Evolutionary conservation across 2,113 vertebrate genomes (phyloP).

Genomic region (Stictonetta naevosa): DNA sequence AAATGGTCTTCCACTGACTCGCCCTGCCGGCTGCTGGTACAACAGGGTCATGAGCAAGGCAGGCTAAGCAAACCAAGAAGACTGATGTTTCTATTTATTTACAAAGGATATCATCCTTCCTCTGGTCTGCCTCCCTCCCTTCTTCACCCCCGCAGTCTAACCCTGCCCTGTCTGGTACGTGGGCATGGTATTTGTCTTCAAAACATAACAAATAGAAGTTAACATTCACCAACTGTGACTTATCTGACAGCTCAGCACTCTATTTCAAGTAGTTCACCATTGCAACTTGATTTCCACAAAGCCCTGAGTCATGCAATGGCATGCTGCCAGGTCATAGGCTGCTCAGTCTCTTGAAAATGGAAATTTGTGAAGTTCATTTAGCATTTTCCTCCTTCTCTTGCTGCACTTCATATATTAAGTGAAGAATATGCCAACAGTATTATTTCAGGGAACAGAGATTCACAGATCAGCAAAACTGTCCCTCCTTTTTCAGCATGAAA

Average conservation of each 20-base stretch:
- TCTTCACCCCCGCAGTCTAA: conserved; percentile 64
- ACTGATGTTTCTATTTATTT: conserved; percentile 63
- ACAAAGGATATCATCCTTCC: conserved; percentile 66
- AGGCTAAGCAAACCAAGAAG: conserved; percentile 28
- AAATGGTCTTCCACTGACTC: background rate
- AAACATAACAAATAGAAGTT: conserved; percentile 48
- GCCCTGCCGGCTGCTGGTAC: background rate
- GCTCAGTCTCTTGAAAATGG: conserved; percentile 6
- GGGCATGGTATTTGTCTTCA: conserved; percentile 51
- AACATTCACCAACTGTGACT: conserved; percentile 42
- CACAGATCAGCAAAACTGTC: background rate
- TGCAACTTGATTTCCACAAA: conserved; percentile 31
- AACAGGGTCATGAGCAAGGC: conserved; percentile 28
- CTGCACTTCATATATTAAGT: background rate
- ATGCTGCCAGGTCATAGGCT: conserved; percentile 16
- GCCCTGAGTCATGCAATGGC: background rate
- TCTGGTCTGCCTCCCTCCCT: conserved; percentile 60
- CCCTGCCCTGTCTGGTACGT: conserved; percentile 60
- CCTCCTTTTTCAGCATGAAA: background rate
- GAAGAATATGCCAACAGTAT: background rate
- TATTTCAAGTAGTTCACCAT: background rate
- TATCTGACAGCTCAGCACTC: conserved; percentile 55
- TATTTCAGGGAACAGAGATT: background rate
- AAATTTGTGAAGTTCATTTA: background rate
- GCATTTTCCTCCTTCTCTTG: background rate